Conservation (phyloP, 2,113 vertebrate species). For the Tetraodon nigroviridis region DNA sequence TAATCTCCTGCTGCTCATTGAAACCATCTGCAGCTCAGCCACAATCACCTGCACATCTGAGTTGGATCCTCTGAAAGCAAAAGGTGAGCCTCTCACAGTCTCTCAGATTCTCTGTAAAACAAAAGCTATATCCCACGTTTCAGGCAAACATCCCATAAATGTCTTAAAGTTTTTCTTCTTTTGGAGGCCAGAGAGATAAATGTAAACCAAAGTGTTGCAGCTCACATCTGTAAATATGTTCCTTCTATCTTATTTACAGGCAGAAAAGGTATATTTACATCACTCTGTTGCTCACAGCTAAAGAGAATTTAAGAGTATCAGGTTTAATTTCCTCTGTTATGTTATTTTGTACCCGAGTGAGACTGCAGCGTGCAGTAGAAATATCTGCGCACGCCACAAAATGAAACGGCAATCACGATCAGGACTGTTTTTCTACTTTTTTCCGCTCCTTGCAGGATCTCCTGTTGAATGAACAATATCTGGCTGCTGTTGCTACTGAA, state of each 20-base stretch:
- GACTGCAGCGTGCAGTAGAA: not conserved
- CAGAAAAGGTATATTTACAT: not conserved
- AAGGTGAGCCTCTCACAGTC: not conserved
- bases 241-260: not conserved
- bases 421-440: conserved; percentile 33
- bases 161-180: not conserved
- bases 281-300: too few relatives aligned
- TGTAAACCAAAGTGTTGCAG: not conserved
- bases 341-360: too few relatives aligned
- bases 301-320: too few relatives aligned
- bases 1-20: conserved; percentile 23
- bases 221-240: not conserved
- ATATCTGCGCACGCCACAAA: not conserved
- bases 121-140: not conserved
- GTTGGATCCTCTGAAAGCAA: conserved; percentile 14
- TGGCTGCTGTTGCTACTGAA: conserved; percentile 45
- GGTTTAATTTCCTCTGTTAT: too few relatives aligned
- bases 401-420: conserved; percentile 11
- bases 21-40: conserved; percentile 34
- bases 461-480: conserved; percentile 66
- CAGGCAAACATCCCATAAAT: not conserved
- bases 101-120: not conserved
- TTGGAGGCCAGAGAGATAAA: not conserved
- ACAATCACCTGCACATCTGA: conserved; percentile 43
- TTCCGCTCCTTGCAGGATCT: conserved; percentile 32